Evolutionary conservation across 2,888 invertebrate species (phyloP).

Genomic region (Cylloceria caligata): DNA sequence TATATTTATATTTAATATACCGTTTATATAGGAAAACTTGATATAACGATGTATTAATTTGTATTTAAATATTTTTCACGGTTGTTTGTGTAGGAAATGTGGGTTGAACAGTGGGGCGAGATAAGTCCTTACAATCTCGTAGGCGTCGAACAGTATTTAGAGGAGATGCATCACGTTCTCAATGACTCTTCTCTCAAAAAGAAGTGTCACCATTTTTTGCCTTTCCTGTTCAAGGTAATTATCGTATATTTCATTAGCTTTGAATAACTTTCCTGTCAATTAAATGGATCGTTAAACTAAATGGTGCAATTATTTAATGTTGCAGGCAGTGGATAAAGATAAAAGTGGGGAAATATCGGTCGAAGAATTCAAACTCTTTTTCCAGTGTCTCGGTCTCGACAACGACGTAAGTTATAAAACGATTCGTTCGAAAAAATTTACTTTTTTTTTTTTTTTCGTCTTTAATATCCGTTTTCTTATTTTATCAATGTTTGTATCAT

Average conservation of each 20-base stretch:
- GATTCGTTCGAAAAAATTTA: not conserved
- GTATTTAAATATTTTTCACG: not conserved
- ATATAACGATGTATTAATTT: not conserved
- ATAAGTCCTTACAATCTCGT: conserved; percentile 93
- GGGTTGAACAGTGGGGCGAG: conserved; percentile 94
- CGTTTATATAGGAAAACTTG: not conserved
- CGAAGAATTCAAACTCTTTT: conserved; percentile 93
- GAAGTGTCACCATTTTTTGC: conserved; percentile 91
- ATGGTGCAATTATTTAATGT: conserved; percentile 42
- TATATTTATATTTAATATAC: not conserved
- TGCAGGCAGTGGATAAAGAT: conserved; percentile 93
- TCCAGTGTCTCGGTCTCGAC: conserved; percentile 90
- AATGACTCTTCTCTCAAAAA: conserved; percentile 91
- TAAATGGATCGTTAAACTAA: not conserved
- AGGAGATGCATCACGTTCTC: conserved; percentile 93
- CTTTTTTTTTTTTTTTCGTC: too few relatives aligned
- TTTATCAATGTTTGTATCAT: conserved; percentile 42
- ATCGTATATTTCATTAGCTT: conserved; percentile 23
- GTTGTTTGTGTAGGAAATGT: conserved; percentile 86
- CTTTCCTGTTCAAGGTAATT: conserved; percentile 92
- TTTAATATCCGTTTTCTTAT: conserved; percentile 26
- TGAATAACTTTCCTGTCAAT: not conserved
- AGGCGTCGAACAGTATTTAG: conserved; percentile 92
- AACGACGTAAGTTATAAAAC: conserved; percentile 86
- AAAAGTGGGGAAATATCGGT: conserved; percentile 91